Percentiles rank a stretch among this genome's conserved stretches.
Evolutionary conservation across 2,797 vertebrate species (phyloP).

Genomic region (Aselliscus stoliczkanus): DNA sequence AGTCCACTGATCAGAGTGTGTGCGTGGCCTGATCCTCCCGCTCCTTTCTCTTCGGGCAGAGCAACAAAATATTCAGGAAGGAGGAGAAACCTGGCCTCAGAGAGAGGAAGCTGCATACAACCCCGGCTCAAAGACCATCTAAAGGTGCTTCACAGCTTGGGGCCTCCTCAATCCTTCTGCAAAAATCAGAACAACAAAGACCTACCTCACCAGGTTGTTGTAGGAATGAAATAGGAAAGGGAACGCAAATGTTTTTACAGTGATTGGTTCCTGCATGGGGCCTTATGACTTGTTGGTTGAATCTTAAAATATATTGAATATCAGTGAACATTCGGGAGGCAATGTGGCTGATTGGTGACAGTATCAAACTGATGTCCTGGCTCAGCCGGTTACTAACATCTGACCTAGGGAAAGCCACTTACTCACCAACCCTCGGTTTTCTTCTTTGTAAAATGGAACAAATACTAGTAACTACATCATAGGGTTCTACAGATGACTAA

Average conservation of each 20-base stretch:
- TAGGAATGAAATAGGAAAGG: background rate
- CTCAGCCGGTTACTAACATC: background rate
- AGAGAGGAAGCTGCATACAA: rapidly evolving
- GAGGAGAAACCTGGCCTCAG: rapidly evolving
- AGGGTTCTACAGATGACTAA: background rate
- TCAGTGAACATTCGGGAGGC: background rate
- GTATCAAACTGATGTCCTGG: background rate
- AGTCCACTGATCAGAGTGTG: background rate
- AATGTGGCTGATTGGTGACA: rapidly evolving
- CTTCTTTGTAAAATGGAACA: background rate
- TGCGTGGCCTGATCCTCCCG: background rate
- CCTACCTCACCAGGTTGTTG: too few species aligned
- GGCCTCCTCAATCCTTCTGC: background rate
- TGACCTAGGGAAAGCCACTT: background rate
- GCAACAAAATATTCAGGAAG: background rate
- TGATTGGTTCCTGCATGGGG: background rate
- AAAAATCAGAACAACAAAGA: background rate
- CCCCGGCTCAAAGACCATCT: background rate
- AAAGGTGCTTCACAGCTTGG: background rate
- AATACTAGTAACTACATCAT: background rate
- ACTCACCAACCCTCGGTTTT: background rate
- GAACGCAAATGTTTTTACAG: too few species aligned
- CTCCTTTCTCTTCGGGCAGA: background rate
- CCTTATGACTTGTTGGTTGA: background rate
- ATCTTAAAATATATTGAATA: background rate